Conservation (phyloP, 1,140 invertebrate species). For the Trypoxylus dichotomus region DNA sequence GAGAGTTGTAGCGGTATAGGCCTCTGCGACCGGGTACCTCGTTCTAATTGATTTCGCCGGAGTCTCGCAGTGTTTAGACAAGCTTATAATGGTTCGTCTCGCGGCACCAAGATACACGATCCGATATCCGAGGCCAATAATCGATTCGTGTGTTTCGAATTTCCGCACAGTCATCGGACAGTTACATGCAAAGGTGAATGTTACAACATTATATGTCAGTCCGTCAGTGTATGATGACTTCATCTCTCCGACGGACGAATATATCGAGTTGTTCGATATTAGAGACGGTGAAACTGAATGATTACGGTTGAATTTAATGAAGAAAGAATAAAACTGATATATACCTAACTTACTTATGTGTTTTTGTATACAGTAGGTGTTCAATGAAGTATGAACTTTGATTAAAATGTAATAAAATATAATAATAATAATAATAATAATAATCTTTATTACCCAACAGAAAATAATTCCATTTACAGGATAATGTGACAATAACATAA, state of each 20-base stretch:
- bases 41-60: conserved; percentile 43
- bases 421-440: too few relatives aligned
- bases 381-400: too few relatives aligned
- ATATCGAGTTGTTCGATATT: not conserved
- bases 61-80: conserved; percentile 41
- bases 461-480: too few relatives aligned
- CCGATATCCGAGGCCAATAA: conserved; percentile 44
- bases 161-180: conserved; percentile 46
- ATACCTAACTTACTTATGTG: too few relatives aligned
- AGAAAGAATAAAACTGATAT: too few relatives aligned
- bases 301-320: conserved; percentile 8
- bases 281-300: conserved; percentile 11
- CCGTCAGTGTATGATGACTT: conserved; percentile 37
- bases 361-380: too few relatives aligned
- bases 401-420: too few relatives aligned
- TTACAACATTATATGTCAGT: conserved; percentile 43
- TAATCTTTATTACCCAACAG: too few relatives aligned
- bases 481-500: too few relatives aligned
- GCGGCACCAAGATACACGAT: conserved; percentile 45
- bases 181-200: conserved; percentile 44
- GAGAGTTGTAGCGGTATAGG: not conserved
- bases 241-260: conserved; percentile 27
- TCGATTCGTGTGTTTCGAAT: conserved; percentile 44
- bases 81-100: conserved; percentile 43
- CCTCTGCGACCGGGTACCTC: not conserved